A percentile compares a stretch with the other conserved stretches of the same genome.
phyloP scores from a whole-genome alignment of 1,140 invertebrate genomes.

The Octopus bimaculoides region DNA sequence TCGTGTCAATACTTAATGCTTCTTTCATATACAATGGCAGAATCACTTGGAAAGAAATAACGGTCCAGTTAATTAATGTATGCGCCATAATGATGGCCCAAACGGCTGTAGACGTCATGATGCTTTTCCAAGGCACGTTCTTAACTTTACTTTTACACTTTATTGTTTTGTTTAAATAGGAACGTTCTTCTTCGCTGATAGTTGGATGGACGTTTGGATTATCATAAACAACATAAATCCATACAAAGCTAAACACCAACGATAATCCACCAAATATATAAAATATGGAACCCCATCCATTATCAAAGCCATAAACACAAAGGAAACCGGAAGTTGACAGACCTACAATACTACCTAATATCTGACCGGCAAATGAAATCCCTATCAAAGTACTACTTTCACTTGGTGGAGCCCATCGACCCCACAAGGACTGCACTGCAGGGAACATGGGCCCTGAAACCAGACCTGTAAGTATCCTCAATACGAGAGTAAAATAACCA shows the following conservation, averaged over 20 bases:
- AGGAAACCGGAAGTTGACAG: conserved; percentile 42
- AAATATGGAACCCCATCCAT: conserved; percentile 47
- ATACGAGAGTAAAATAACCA: conserved; percentile 12
- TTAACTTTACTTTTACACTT: conserved; percentile 10
- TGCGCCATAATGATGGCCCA: conserved; percentile 63
- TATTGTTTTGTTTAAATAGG: neutral
- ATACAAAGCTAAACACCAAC: neutral
- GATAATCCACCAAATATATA: conserved; percentile 37
- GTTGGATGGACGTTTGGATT: neutral
- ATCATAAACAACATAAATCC: neutral
- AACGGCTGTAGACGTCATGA: conserved; percentile 77
- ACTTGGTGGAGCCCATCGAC: neutral
- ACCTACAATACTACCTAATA: conserved; percentile 32
- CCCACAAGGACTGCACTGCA: neutral
- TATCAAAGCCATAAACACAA: conserved; percentile 41
- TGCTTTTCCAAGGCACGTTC: conserved; percentile 64
- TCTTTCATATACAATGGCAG: conserved; percentile 33
- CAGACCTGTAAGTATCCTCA: conserved; percentile 10
- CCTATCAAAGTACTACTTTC: neutral
- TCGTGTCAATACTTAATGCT: conserved; percentile 32
- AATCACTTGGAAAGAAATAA: conserved; percentile 20
- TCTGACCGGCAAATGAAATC: conserved; percentile 17
- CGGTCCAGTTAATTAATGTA: conserved; percentile 30
- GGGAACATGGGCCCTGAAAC: conserved; percentile 15
- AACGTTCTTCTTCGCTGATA: neutral